Conservation (phyloP, 1,140 invertebrate species). For the Arctopsyche grandis region DNA sequence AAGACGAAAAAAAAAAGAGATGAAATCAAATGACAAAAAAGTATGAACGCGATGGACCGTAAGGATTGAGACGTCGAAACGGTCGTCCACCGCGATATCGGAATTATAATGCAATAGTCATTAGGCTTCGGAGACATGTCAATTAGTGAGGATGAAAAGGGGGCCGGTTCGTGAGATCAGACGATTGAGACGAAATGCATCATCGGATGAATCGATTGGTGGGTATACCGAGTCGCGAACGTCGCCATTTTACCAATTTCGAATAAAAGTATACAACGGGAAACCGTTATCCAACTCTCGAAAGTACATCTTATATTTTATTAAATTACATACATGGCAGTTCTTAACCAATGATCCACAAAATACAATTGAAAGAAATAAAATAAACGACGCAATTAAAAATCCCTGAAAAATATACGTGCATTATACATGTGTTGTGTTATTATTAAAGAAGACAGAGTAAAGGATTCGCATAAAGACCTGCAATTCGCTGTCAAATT, state of each 20-base stretch:
- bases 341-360: too few species aligned
- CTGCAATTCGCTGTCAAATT: too few species aligned
- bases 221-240: neutral
- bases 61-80: slow-evolving; percentile 49
- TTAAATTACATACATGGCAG: neutral
- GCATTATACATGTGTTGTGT: too few species aligned
- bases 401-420: too few species aligned
- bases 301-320: neutral
- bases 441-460: too few species aligned
- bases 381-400: neutral
- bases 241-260: slow-evolving; percentile 1
- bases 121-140: slow-evolving; percentile 16
- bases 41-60: slow-evolving; percentile 23
- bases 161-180: slow-evolving; percentile 13
- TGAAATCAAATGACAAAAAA: slow-evolving; percentile 22
- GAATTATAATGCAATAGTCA: slow-evolving; percentile 21
- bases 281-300: neutral
- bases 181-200: slow-evolving; percentile 6
- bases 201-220: neutral
- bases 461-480: too few species aligned
- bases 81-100: slow-evolving; percentile 22
- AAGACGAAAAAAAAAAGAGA: slow-evolving; percentile 33
- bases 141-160: neutral
- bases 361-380: neutral
- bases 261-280: neutral